Base-by-base conservation (phyloP, 1,140 invertebrate genomes). In the Drosophila trapezifrons region DNA sequence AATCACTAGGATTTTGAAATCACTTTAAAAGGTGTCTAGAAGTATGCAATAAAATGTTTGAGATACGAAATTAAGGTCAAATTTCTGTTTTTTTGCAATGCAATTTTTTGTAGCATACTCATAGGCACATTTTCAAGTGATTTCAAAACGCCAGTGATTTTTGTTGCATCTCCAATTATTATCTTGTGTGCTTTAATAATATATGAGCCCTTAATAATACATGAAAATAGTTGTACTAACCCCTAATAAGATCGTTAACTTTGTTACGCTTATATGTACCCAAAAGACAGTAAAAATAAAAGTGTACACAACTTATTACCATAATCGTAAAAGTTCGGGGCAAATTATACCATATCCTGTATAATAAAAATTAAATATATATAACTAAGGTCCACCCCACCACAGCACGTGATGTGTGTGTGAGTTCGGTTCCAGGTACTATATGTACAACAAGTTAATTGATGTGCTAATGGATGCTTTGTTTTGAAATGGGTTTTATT, bases 391-490 rank as follows among this genome's bases (percentile, higher is more conserved):
- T 54, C 17, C 46, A 69, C 65, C 35, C 65, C 10, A 45, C 3
- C 8, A n/a, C 17, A 37, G 27, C 13, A 43, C 25, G 8, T 29
- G 10, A 10, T n/a, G 45, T 20, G 10, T 7, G 22, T 45, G 45
- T 43, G 37, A 9, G 20, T n/a, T 37, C 25, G 22, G 37, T 42
- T 66, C n/a, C 60, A 67, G 57, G 55, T 63, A 47, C 43, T 45
- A 60, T 57, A 45, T 57, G 49, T 63, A 54, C 35, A 76, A 37
- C 56, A 43, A 40, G 49, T 55, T 58, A 83, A 79, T 83, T 76
- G 45, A 56, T 52, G 72, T 60, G 58, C 67, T 76, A 72, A 80
- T 84, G 77, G 72, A 49, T 63, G 59, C 76, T 80, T 47, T 63
- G 45, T 45, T 49, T 62, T 63, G 51, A 62, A 63, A 80, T 52